Percentiles rank a stretch among this genome's conserved stretches.
These are phyloP conservation scores for Pantala flavescens DNA, from an alignment of 1,140 invertebrate genomes.

Conservation along the genomic window DNA sequence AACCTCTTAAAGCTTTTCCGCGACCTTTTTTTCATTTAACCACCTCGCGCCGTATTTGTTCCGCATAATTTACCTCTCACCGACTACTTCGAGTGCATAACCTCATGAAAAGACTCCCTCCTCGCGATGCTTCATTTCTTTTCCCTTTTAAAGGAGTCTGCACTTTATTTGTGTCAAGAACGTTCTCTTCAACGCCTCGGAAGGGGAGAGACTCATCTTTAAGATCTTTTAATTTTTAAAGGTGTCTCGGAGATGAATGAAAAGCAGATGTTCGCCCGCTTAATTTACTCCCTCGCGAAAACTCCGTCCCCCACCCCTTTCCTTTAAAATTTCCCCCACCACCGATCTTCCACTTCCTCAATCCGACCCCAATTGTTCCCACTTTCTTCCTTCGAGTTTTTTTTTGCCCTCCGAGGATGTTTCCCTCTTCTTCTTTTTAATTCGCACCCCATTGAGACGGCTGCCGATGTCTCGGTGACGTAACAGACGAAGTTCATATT, in stretches of 20 bases:
- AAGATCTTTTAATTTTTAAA: constrained; percentile 11
- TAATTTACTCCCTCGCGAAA: not conserved
- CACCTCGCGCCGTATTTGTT: too few species aligned
- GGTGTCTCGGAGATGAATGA: constrained; percentile 7
- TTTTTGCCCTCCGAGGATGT: not conserved
- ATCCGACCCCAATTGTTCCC: not conserved
- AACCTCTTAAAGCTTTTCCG: too few species aligned
- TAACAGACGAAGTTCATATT: too few species aligned
- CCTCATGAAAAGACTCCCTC: too few species aligned
- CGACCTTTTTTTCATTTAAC: too few species aligned
- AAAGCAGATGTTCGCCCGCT: not conserved
- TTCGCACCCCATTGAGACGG: not conserved
- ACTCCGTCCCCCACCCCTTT: not conserved
- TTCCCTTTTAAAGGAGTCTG: not conserved
- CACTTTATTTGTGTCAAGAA: constrained; percentile 1
- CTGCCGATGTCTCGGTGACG: too few species aligned
- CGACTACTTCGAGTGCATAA: too few species aligned
- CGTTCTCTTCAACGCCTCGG: not conserved
- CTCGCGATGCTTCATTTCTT: too few species aligned
- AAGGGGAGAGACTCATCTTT: not conserved
- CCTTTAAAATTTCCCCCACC: not conserved
- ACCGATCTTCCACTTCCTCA: not conserved
- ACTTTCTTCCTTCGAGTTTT: not conserved
- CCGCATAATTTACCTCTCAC: too few species aligned
- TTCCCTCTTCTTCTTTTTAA: not conserved